phyloP scores from a whole-genome alignment of 2,888 invertebrate species.

The Reticulitermes lucifugus region DNA sequence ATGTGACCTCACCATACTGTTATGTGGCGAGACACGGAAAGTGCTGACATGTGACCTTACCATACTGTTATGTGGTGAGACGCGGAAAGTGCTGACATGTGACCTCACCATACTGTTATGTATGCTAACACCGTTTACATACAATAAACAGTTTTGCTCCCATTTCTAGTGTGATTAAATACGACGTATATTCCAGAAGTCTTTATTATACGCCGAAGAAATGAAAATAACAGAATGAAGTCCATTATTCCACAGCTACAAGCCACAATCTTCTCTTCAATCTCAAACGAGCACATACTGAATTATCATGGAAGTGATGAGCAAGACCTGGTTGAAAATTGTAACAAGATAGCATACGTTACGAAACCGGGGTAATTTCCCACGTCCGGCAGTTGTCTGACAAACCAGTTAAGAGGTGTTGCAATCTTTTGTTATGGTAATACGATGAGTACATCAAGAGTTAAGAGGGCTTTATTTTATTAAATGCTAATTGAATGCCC shows the following conservation, averaged over 20 bases:
- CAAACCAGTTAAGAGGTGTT: not conserved
- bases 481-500: not conserved
- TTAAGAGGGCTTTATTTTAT: not conserved
- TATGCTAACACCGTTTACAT: too few species aligned
- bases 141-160: too few species aligned
- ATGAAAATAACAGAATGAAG: not conserved
- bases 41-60: too few species aligned
- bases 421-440: slow-evolving; percentile 18
- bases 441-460: not conserved
- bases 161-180: too few species aligned
- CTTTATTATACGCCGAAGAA: not conserved
- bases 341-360: not conserved
- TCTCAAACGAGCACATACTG: not conserved
- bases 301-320: not conserved
- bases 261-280: not conserved
- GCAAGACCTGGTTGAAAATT: not conserved
- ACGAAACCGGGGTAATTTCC: slow-evolving; percentile 18
- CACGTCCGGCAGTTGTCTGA: slow-evolving; percentile 5
- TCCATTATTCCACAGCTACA: not conserved
- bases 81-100: too few species aligned
- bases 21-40: too few species aligned
- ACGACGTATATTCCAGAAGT: not conserved
- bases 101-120: too few species aligned
- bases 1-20: too few species aligned
- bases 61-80: too few species aligned